Conservation (phyloP, 2,888 invertebrate genomes). For the Tipula unca region DNA sequence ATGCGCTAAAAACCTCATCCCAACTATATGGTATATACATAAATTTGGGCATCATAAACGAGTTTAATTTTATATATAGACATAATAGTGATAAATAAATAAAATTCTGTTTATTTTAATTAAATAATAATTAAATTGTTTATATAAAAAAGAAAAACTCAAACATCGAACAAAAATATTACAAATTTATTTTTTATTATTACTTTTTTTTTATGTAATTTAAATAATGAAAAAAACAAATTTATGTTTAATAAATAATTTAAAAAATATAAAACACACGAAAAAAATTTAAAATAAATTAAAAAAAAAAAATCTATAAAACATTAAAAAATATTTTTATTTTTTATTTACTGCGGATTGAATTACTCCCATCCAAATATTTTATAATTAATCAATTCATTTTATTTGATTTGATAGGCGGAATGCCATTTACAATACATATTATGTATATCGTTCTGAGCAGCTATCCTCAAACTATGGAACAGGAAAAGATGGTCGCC, state of each 20-base stretch:
- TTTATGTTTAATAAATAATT: not conserved
- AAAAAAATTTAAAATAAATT: not conserved
- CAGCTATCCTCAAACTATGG: too few species aligned
- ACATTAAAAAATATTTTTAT: not conserved
- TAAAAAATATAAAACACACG: not conserved
- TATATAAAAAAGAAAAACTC: not conserved
- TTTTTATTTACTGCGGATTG: not conserved
- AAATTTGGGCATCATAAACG: not conserved
- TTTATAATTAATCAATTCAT: too few species aligned
- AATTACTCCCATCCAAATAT: not conserved
- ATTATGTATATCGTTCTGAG: too few species aligned
- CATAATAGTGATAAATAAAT: not conserved
- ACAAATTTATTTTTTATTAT: not conserved
- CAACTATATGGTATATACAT: not conserved
- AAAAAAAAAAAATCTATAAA: not conserved
- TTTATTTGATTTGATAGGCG: too few species aligned
- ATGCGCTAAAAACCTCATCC: not conserved
- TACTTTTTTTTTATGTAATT: conserved; percentile 1
- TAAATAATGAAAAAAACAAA: not conserved
- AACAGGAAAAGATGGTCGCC: too few species aligned
- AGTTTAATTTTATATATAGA: not conserved
- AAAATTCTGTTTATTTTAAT: not conserved
- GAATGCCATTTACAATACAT: too few species aligned
- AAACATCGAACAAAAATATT: not conserved
- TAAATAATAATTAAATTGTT: not conserved